These are phyloP conservation scores for Microtus richardsoni DNA, from an alignment of 2,113 vertebrate genomes.

Conservation along the genomic window DNA sequence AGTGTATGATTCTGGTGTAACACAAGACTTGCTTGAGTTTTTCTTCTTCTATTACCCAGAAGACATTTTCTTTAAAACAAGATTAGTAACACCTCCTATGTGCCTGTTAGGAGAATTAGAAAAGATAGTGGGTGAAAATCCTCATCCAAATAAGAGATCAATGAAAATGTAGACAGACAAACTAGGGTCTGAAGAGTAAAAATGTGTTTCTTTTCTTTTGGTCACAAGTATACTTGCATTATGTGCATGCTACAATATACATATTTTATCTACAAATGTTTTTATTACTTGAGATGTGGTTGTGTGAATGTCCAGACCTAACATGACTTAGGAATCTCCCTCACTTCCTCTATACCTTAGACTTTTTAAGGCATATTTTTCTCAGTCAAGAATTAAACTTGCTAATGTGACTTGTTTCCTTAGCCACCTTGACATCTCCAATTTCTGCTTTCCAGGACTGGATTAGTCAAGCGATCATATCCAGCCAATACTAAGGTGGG, in stretches of 20 bases:
- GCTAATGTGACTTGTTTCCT: neutral
- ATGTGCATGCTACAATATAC: neutral
- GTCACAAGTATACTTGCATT: neutral
- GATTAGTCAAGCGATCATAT: neutral
- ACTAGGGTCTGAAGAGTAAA: neutral
- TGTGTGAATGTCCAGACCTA: neutral
- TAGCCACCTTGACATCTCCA: neutral
- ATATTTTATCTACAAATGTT: neutral
- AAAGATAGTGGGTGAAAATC: neutral
- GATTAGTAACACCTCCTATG: neutral
- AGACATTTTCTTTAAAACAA: neutral
- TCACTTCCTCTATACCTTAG: neutral
- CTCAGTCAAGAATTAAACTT: neutral
- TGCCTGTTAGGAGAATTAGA: neutral
- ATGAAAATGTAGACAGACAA: neutral
- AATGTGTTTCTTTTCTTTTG: neutral
- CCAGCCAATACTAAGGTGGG: accelerated
- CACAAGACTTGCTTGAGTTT: neutral
- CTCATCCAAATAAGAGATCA: neutral
- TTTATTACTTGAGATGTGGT: neutral
- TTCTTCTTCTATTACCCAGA: neutral
- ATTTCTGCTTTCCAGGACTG: neutral
- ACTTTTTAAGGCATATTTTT: neutral
- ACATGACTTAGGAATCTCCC: neutral
- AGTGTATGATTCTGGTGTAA: neutral